Evolutionary conservation across 1,140 invertebrate species (phyloP).

Genomic region (Meloidogyne hapla): DNA sequence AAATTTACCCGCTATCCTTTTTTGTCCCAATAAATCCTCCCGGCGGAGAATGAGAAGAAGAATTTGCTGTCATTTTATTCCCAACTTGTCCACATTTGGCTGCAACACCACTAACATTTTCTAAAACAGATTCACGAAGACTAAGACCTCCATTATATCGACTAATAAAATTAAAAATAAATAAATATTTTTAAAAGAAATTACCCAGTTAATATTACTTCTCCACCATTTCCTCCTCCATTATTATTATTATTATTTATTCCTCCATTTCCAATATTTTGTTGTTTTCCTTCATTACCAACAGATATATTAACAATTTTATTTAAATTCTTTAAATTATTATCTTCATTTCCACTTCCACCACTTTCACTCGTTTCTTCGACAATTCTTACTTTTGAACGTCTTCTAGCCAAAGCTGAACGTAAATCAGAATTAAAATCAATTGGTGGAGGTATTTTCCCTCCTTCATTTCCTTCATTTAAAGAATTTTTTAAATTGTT

Average conservation of each 20-base stretch:
- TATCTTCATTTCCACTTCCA: conserved; percentile 15
- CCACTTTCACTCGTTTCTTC: conserved; percentile 49
- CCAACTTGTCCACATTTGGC: not conserved
- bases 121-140: conserved; percentile 56
- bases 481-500: not conserved
- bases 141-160: conserved; percentile 52
- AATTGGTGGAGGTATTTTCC: conserved; percentile 18
- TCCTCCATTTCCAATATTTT: not conserved
- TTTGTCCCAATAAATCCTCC: conserved; percentile 54
- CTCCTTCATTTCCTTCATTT: not conserved
- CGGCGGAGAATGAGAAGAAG: conserved; percentile 59
- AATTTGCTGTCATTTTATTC: conserved; percentile 8
- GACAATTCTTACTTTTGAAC: conserved; percentile 53
- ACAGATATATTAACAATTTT: not conserved
- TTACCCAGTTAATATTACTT: conserved; percentile 10
- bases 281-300: conserved; percentile 1
- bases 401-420: conserved; percentile 59
- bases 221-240: no score
- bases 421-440: conserved; percentile 60
- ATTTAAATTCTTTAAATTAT: conserved; percentile 20
- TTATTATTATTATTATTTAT: conserved; percentile 25
- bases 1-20: conserved; percentile 61
- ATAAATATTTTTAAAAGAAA: no score
- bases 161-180: conserved; percentile 23
- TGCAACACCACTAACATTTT: conserved; percentile 42